Evolutionary conservation across 2,888 invertebrate genomes (phyloP).

Genomic region (Polyommatus iphigenia): DNA sequence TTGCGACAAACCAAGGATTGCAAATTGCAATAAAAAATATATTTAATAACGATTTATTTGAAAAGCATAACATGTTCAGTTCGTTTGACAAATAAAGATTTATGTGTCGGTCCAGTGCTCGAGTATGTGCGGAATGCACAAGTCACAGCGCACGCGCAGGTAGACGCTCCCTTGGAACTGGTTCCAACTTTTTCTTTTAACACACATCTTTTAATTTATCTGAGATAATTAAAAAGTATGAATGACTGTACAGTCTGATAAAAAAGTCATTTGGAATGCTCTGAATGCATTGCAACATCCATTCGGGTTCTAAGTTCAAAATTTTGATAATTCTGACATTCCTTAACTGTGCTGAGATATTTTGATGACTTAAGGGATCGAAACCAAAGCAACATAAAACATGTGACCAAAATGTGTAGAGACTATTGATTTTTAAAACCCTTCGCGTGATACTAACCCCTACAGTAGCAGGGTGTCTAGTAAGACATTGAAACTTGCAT

Average conservation of each 20-base stretch:
- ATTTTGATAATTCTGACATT: slow-evolving; percentile 11
- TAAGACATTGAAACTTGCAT: slow-evolving; percentile 11
- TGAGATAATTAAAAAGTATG: slow-evolving; percentile 36
- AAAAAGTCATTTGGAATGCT: slow-evolving; percentile 1
- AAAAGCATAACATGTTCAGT: not conserved
- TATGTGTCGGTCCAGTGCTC: slow-evolving; percentile 17
- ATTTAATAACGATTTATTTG: not conserved
- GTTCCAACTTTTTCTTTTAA: slow-evolving; percentile 41
- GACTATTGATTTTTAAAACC: slow-evolving; percentile 27
- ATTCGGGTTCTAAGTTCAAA: not conserved
- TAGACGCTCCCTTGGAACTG: slow-evolving; percentile 47
- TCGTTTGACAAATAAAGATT: slow-evolving; percentile 21
- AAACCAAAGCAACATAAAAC: not conserved
- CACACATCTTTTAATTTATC: slow-evolving; percentile 38
- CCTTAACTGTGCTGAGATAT: not conserved
- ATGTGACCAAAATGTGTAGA: not conserved
- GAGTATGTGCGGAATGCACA: slow-evolving; percentile 49
- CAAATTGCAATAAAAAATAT: not conserved
- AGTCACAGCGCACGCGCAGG: slow-evolving; percentile 49
- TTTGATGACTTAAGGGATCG: no score
- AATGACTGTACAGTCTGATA: not conserved
- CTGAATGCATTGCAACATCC: not conserved
- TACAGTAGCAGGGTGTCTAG: no score
- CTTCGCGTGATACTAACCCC: slow-evolving; percentile 34
- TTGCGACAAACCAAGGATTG: not conserved